These are phyloP conservation scores for Scatophagus argus DNA, from an alignment of 2,113 vertebrate species.

Conservation along the genomic window DNA sequence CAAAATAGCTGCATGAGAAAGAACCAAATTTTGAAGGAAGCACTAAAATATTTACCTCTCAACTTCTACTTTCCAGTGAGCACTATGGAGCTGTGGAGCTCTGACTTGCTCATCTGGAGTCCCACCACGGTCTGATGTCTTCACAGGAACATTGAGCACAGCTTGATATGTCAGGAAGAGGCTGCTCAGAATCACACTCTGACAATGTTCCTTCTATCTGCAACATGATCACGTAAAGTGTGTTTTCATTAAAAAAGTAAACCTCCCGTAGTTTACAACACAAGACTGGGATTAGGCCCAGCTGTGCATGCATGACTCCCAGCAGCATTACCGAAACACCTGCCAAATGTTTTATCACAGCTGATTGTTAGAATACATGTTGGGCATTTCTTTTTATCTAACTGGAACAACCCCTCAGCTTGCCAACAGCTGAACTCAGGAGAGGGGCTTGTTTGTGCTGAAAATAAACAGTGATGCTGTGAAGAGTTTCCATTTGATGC, in stretches of 20 bases:
- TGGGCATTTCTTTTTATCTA: conserved; percentile 55
- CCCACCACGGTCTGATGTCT: conserved; percentile 16
- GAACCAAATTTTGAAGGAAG: neutral
- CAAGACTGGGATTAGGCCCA: conserved; percentile 41
- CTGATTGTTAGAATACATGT: conserved; percentile 51
- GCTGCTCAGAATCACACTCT: conserved; percentile 23
- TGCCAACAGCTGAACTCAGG: conserved; percentile 34
- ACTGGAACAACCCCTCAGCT: conserved; percentile 50
- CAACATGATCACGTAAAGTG: conserved; percentile 28
- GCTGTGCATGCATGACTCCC: conserved; percentile 21
- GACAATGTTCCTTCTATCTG: conserved; percentile 25
- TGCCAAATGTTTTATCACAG: conserved; percentile 58
- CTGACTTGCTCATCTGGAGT: conserved; percentile 27
- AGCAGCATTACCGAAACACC: conserved; percentile 27
- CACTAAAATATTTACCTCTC: conserved; percentile 34
- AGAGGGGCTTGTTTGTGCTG: conserved; percentile 1
- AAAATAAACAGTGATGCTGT: conserved; percentile 30
- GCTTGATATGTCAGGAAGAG: conserved; percentile 34
- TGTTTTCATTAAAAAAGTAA: conserved; percentile 20
- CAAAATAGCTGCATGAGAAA: neutral
- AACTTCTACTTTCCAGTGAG: conserved; percentile 25
- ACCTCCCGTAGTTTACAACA: conserved; percentile 43
- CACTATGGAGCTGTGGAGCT: conserved; percentile 24
- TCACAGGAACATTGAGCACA: conserved; percentile 47
- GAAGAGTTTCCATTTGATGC: conserved; percentile 16